Evolutionary conservation across 2,113 vertebrate species (phyloP).

Genomic region (Rynchops niger): DNA sequence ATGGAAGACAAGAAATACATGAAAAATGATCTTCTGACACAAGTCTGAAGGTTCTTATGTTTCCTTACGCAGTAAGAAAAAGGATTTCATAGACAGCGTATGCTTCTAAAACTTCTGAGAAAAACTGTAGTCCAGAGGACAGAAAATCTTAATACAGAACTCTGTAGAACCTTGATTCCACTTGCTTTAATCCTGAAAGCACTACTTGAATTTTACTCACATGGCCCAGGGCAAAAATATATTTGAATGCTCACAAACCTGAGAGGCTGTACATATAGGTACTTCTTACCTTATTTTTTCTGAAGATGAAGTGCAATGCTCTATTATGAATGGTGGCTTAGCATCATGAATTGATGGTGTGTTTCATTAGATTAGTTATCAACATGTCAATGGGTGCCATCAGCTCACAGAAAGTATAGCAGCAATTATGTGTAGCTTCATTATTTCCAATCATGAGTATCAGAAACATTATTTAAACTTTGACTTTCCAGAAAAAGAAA

Average conservation of each 20-base stretch:
- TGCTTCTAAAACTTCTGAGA: background rate
- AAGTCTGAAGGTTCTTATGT: background rate
- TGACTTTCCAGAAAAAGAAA: background rate
- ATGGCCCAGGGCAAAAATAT: background rate
- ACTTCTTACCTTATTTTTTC: background rate
- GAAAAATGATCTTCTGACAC: background rate
- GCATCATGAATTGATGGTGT: background rate
- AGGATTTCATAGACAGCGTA: background rate
- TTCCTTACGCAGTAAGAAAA: background rate
- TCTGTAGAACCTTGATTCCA: background rate
- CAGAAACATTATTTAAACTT: background rate
- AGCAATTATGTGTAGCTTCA: background rate
- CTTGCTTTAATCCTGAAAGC: background rate
- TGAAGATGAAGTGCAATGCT: background rate
- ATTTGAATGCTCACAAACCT: background rate
- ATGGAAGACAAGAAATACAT: background rate
- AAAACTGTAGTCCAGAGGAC: background rate
- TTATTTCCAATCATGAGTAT: background rate
- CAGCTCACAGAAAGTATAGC: background rate
- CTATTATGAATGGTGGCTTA: background rate
- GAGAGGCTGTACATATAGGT: background rate
- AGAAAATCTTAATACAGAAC: background rate
- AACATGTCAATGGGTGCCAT: background rate
- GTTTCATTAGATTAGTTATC: background rate
- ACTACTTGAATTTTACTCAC: background rate